Evolutionary conservation across 2,888 invertebrate species (phyloP), one percentile per base, ranked within the genome.

Genomic region (Andrena minutula): DNA sequence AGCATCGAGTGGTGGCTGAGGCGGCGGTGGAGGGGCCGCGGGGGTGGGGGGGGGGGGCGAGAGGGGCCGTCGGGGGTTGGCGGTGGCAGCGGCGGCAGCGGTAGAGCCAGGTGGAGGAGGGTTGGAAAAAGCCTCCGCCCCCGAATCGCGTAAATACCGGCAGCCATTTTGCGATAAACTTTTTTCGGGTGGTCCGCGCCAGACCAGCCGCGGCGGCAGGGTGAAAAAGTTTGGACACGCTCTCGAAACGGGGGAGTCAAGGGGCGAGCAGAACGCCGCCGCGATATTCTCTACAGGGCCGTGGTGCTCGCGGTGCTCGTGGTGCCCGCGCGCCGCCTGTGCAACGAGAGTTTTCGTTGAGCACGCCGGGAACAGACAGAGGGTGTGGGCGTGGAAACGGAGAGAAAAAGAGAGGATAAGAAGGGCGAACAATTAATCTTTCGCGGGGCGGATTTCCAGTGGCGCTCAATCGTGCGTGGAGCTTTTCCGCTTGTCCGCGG

Each of bases 131-230:
- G 88, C 88, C 88, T 88, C 92, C 93, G 88, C 91, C 90, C 88
- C 85, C 82, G 92, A 92, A 92, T 92, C 91, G 90, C 93, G 93
- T 93, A 93, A 94, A 94, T 93, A 93, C 93, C 90, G 93, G 93
- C 93, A 92, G 93, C 93, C 93, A 93, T 94, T 91, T 91, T 90
- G 89, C 90, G 89, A 90, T 90, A 89, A 90, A 91, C 90, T 91
- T 90, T 90, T 88, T 88, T 88, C 88, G 87, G 85, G 53, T 74
- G 70, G 80, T 70, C 82, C 80, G 78, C 71, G 70, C 64, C 60
- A 58, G 66, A 16, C 60, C 41, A 56, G 69, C 75, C 75, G 71
- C 69, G 32, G 28, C 51, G 64, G 49, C 76, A 73, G 83, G 82
- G 82, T 78, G 90, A 92, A 91, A 92, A 93, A 92, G 92, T 92